Percentiles rank a stretch among this genome's conserved stretches.
phyloP scores from a whole-genome alignment of 2,888 invertebrate species.

The Ochlodes sylvanus region DNA sequence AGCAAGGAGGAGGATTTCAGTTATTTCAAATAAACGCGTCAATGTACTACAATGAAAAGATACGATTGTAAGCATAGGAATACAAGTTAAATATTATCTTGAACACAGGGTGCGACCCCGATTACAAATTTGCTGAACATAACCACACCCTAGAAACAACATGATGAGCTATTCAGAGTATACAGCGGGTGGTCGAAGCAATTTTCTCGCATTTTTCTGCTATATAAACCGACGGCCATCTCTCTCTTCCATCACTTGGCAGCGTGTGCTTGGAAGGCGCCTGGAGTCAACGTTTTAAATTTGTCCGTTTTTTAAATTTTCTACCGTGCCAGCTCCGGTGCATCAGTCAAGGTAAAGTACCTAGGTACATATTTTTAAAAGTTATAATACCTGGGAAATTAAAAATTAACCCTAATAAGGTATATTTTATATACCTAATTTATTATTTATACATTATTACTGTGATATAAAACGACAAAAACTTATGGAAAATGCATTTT shows the following conservation, averaged over 20 bases:
- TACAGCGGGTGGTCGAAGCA: constrained; percentile 80
- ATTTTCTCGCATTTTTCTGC: constrained; percentile 59
- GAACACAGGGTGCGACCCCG: constrained; percentile 69
- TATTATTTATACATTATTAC: no score
- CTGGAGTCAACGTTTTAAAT: constrained; percentile 46
- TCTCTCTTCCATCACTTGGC: constrained; percentile 51
- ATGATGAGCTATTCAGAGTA: constrained; percentile 66
- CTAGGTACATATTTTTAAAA: no score
- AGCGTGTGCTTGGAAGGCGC: constrained; percentile 62
- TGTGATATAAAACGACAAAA: no score
- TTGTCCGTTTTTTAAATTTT: constrained; percentile 41
- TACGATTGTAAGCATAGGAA: constrained; percentile 39
- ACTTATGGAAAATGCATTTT: no score
- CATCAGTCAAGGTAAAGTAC: constrained; percentile 47
- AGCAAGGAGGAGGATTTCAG: no score
- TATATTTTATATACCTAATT: no score
- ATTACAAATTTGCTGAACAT: constrained; percentile 73
- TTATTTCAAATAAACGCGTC: neutral
- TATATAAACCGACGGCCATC: constrained; percentile 66
- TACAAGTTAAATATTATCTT: constrained; percentile 46
- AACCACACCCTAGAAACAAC: constrained; percentile 69
- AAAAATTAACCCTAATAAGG: no score
- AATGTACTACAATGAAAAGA: constrained; percentile 28
- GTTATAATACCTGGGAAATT: no score
- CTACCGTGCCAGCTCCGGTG: constrained; percentile 41